Conservation (phyloP, 1,140 invertebrate genomes). For the Choristoneura fumiferana region DNA sequence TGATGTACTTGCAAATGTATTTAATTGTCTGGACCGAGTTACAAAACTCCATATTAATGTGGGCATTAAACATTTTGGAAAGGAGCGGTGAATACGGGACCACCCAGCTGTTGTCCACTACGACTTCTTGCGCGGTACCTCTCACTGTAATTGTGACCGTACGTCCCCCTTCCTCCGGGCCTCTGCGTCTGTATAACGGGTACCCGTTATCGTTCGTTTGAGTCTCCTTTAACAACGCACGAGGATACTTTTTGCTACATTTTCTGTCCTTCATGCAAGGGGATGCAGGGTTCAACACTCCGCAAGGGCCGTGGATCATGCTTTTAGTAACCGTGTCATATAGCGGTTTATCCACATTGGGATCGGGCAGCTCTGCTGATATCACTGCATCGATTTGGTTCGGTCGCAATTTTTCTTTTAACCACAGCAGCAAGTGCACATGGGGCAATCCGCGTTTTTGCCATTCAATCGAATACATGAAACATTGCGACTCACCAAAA, state of each 20-base stretch:
- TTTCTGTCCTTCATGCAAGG: conserved; percentile 43
- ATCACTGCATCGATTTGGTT: conserved; percentile 64
- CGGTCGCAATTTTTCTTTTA: conserved; percentile 44
- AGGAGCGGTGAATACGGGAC: conserved; percentile 58
- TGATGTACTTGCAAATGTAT: too few relatives aligned
- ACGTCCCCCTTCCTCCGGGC: conserved; percentile 34
- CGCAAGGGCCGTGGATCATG: too few relatives aligned
- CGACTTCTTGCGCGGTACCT: conserved; percentile 28
- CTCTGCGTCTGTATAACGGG: conserved; percentile 37
- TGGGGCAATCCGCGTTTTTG: too few relatives aligned
- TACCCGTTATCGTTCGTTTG: conserved; percentile 45
- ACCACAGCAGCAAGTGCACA: too few relatives aligned
- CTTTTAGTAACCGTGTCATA: too few relatives aligned
- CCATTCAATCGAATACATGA: conserved; percentile 39
- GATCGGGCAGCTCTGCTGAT: too few relatives aligned
- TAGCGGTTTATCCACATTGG: conserved; percentile 42
- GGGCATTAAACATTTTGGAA: conserved; percentile 42
- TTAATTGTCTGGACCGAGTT: too few relatives aligned
- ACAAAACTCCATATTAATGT: conserved; percentile 58
- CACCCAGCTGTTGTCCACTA: conserved; percentile 56
- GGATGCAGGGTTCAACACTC: too few relatives aligned
- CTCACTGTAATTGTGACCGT: conserved; percentile 32
- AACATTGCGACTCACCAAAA: conserved; percentile 49
- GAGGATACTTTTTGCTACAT: too few relatives aligned
- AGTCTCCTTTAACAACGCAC: too few relatives aligned